These are phyloP conservation scores for Polymixis flavicincta DNA, from an alignment of 2,888 invertebrate genomes.

Conservation along the genomic window DNA sequence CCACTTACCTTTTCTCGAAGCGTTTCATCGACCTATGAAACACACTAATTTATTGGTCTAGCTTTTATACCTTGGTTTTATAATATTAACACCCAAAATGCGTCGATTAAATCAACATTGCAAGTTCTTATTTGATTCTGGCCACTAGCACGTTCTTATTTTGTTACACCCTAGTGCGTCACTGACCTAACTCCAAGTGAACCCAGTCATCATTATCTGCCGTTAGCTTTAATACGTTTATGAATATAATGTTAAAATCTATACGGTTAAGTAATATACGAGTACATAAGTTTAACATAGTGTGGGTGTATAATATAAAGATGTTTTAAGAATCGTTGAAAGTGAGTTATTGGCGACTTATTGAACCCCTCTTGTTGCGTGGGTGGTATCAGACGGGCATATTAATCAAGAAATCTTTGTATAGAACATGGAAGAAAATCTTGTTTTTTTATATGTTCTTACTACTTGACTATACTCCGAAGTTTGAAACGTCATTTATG, in stretches of 20 bases:
- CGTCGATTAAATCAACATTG: too few species aligned
- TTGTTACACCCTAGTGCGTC: constrained; percentile 22
- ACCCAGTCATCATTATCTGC: constrained; percentile 52
- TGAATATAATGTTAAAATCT: constrained; percentile 48
- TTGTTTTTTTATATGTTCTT: neutral
- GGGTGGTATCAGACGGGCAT: constrained; percentile 7
- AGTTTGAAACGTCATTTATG: neutral
- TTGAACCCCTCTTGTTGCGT: constrained; percentile 34
- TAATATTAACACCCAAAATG: too few species aligned
- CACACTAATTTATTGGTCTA: too few species aligned
- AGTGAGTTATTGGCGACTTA: constrained; percentile 48
- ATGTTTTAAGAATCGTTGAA: constrained; percentile 45
- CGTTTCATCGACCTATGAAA: too few species aligned
- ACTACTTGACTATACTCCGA: too few species aligned
- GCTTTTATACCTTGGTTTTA: too few species aligned
- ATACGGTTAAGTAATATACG: constrained; percentile 28
- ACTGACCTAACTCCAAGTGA: constrained; percentile 27
- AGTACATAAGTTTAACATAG: constrained; percentile 1
- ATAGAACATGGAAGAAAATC: neutral
- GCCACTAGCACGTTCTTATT: too few species aligned
- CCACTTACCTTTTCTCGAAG: too few species aligned
- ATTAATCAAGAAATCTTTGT: constrained; percentile 20
- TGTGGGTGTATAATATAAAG: constrained; percentile 43
- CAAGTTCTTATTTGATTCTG: too few species aligned
- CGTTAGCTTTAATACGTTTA: constrained; percentile 56